Percentiles rank a stretch among this genome's conserved stretches.
phyloP scores from a whole-genome alignment of 2,797 vertebrate species.

The Notoglanidium macrostoma region DNA sequence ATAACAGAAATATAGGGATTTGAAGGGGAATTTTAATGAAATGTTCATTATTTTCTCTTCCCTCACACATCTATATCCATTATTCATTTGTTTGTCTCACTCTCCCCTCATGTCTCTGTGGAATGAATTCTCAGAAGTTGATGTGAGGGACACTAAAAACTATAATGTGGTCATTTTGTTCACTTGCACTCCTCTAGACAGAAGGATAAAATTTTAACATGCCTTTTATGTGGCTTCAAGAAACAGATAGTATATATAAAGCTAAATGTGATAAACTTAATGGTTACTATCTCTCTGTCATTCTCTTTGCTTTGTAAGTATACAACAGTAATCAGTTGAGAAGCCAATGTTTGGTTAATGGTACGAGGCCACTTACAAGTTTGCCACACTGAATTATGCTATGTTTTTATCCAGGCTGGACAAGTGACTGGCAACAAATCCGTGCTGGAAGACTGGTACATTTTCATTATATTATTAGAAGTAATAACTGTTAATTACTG shows the following conservation, averaged over 20 bases:
- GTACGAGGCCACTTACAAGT: conserved; percentile 14
- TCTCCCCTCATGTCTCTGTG: neutral
- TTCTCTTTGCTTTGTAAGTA: neutral
- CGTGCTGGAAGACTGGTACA: neutral
- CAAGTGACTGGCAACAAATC: neutral
- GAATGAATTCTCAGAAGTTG: neutral
- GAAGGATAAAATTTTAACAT: neutral
- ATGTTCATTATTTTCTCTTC: neutral
- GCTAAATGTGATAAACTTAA: conserved; percentile 61
- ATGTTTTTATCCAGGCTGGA: neutral
- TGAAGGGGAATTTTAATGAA: neutral
- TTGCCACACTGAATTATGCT: neutral
- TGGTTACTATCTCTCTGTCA: neutral
- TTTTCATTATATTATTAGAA: neutral
- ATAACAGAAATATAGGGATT: neutral
- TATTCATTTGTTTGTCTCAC: neutral
- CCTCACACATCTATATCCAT: conserved; percentile 12
- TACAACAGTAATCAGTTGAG: neutral
- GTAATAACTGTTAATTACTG: neutral
- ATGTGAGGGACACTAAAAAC: neutral
- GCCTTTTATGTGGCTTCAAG: conserved; percentile 51
- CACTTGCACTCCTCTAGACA: neutral
- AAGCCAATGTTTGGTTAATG: conserved; percentile 63
- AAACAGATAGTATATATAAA: conserved; percentile 47
- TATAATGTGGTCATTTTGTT: neutral